Base-by-base conservation (phyloP, 2,113 vertebrate species). In the Piliocolobus tephrosceles region DNA sequence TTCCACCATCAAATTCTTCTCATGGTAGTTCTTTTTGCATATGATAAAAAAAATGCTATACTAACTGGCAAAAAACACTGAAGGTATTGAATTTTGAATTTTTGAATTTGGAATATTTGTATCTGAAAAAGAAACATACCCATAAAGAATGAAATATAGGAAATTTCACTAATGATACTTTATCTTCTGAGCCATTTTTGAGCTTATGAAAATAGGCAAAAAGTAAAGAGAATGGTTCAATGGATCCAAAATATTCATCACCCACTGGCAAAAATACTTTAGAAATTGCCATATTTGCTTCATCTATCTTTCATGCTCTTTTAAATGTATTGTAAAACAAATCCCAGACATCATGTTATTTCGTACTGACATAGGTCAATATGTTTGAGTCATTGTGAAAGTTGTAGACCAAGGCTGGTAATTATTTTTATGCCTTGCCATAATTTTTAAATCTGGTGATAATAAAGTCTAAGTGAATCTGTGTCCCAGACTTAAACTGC, bases 11-110 rank as follows among this genome's bases (percentile, higher is more conserved):
- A 47, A 14, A 90, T 94, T 81, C 23, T 78, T 82, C 75, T 64
- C 68, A 4, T 58, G 45, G 45, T 94, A 52, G 22, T 97, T 97
- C 61, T 38, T 88, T 91, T 94, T 66, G n/a, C 25, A 73, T 55
- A 66, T 92, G 25, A n/a, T 75, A 79, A 5, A n/a, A 95, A 93
- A 84, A n/a, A 40, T 58, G 23, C 68, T 81, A 13, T 11, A 66
- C 52, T 91, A 79, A 88, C 38, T 78, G 50, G 23, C 57, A 38
- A 92, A 70, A 73, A 82, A 22, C 7, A 68, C 4, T 10, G 27
- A 91, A 47, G 38, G 2, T 82, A 27, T 27, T 94, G 25, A 87
- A 66, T 70, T 70, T 45, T 55, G 43, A 9, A 72, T 80, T 95
- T 96, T 93, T 68, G 2, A 68, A 61, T 61, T 23, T 75, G 35